Evolutionary conservation across 2,113 vertebrate genomes (phyloP), one percentile per base, ranked within the genome.

Genomic region (Ariopsis seemanni): DNA sequence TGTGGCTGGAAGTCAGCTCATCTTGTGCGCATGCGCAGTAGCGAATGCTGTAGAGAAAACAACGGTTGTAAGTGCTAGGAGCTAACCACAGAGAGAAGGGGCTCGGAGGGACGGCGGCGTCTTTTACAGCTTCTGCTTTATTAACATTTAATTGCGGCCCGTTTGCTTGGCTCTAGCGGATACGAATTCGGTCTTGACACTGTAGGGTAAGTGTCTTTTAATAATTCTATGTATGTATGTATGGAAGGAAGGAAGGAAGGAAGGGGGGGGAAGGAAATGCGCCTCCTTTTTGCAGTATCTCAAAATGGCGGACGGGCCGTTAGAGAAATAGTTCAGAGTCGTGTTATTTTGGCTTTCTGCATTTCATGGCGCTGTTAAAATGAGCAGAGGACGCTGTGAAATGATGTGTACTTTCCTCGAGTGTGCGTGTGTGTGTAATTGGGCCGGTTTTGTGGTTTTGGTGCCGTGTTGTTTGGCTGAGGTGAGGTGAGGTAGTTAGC

Each of bases 261-360:
- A 58, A 58, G 4, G 62, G 0, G 5, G 7, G 58, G 53, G 75
- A 90, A 90, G 90, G 89, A 92, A 91, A 91, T 94, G 93, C 93
- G 91, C 93, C 94, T 95, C 94, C 94, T 94, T 95, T 93, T 93
- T 65, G 93, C 85, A 48, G 88, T 94, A 94, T 93, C 95, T 96
- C 94, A 96, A 96, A 96, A 96, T 96, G 95, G 95, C 95, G 95
- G 95, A 91, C 69, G 92, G 95, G 95, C 95, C 94, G 95, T 93
- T 94, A 78, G 91, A 94, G 94, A 93, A 93, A 86, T 85, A 90
- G 82, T 90, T 90, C 78, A 67, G 57, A 78, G 79, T 88, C 85
- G 82, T 86, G 71, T 87, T 42, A 3, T 42, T 87, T 85, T 75
- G 79, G 84, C 50, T 79, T 27, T 14, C 34, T n/a, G 65, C 27